Percentiles rank a stretch among this genome's conserved stretches.
Conservation (phyloP, 2,888 invertebrate genomes). For the Patella caerulea region DNA sequence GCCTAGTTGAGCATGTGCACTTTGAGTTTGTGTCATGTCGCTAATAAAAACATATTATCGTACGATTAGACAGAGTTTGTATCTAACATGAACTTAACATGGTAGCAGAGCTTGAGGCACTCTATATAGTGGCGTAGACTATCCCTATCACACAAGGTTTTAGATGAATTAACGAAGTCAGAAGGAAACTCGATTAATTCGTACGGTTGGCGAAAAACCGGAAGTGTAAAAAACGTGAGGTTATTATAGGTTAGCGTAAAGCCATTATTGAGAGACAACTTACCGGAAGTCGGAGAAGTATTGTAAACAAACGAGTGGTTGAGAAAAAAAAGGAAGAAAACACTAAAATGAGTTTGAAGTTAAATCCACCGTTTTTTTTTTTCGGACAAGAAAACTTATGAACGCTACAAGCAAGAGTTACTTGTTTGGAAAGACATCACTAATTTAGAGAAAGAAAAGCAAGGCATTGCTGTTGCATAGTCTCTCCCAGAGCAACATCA, state of each 20-base stretch:
- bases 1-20: not conserved
- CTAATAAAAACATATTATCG: too few species aligned
- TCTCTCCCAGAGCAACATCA: too few species aligned
- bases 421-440: too few species aligned
- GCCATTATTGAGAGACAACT: too few species aligned
- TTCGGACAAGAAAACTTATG: not conserved
- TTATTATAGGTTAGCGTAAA: too few species aligned
- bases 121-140: not conserved
- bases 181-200: not conserved
- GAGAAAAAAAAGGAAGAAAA: too few species aligned
- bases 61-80: not conserved
- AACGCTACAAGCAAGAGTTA: not conserved
- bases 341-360: not conserved
- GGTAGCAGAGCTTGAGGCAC: not conserved
- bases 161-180: not conserved
- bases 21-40: not conserved
- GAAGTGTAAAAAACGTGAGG: not conserved
- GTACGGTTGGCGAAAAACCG: conserved; percentile 3
- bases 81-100: not conserved
- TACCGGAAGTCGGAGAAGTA: too few species aligned
- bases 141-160: not conserved
- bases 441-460: too few species aligned
- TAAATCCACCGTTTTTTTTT: not conserved
- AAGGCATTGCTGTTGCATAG: too few species aligned
- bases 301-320: too few species aligned